Conservation (phyloP, 2,888 invertebrate genomes). For the Pollenia labialis region DNA sequence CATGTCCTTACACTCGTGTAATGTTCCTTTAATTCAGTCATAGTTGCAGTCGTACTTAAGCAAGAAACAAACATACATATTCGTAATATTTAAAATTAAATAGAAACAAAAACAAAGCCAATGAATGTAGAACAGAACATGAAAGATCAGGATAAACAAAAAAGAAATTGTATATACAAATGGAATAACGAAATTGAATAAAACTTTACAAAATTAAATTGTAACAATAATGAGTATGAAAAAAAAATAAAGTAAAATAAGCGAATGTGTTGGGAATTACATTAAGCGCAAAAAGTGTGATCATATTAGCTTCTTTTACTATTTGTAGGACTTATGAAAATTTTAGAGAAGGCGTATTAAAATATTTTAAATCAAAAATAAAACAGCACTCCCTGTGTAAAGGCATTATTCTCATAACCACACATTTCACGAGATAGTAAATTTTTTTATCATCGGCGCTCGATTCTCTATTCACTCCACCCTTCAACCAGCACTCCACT, state of each 20-base stretch:
- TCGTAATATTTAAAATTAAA: slow-evolving; percentile 41
- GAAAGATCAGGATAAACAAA: slow-evolving; percentile 4
- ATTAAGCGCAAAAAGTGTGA: too few species aligned
- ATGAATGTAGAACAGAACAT: background rate
- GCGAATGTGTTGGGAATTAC: too few species aligned
- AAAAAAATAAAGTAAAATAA: slow-evolving; percentile 10
- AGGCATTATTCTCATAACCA: too few species aligned
- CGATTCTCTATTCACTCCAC: too few species aligned
- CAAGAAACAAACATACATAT: background rate
- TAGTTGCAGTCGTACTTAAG: slow-evolving; percentile 8
- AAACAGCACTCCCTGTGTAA: too few species aligned
- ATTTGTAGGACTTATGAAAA: too few species aligned
- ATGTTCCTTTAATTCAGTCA: slow-evolving; percentile 31
- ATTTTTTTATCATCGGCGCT: too few species aligned
- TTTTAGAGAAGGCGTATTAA: too few species aligned
- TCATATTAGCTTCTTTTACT: too few species aligned
- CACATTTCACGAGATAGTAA: too few species aligned
- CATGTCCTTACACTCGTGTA: background rate
- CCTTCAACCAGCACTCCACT: too few species aligned
- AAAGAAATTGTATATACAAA: background rate
- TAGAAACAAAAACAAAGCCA: slow-evolving; percentile 7
- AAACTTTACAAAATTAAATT: slow-evolving; percentile 37
- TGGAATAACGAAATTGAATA: slow-evolving; percentile 1
- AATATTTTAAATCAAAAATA: too few species aligned
- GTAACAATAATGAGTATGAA: slow-evolving; percentile 46